Conservation (phyloP, 2,113 vertebrate genomes). For the Carassius auratus region DNA sequence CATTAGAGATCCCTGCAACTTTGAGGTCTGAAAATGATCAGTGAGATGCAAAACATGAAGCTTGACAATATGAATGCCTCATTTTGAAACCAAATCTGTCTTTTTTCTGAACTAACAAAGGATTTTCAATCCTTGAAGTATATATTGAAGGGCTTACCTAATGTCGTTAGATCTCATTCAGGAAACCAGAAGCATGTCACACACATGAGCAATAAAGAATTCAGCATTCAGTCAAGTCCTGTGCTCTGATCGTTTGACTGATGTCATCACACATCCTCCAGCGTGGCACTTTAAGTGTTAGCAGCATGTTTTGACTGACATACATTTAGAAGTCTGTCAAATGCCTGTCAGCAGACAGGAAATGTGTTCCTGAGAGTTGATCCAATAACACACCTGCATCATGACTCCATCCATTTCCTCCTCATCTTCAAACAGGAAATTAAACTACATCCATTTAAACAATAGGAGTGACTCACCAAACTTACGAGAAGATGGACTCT, state of each 20-base stretch:
- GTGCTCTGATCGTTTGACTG: neutral
- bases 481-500: neutral
- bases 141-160: neutral
- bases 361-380: slow-evolving; percentile 2
- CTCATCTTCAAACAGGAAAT: neutral
- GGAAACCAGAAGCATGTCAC: neutral
- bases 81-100: neutral
- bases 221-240: neutral
- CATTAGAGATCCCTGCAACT: neutral
- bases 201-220: neutral
- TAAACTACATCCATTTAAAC: neutral
- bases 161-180: neutral
- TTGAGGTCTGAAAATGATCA: neutral
- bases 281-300: neutral
- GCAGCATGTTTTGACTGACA: slow-evolving; percentile 19
- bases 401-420: neutral
- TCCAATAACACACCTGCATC: neutral
- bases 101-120: neutral
- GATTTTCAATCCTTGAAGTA: neutral
- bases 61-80: neutral
- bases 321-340: slow-evolving; percentile 33
- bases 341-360: neutral
- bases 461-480: neutral
- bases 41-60: neutral
- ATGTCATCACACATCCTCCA: slow-evolving; percentile 4